Evolutionary conservation across 1,140 invertebrate species (phyloP).

Genomic region (Scaptodrosophila lebanonensis): DNA sequence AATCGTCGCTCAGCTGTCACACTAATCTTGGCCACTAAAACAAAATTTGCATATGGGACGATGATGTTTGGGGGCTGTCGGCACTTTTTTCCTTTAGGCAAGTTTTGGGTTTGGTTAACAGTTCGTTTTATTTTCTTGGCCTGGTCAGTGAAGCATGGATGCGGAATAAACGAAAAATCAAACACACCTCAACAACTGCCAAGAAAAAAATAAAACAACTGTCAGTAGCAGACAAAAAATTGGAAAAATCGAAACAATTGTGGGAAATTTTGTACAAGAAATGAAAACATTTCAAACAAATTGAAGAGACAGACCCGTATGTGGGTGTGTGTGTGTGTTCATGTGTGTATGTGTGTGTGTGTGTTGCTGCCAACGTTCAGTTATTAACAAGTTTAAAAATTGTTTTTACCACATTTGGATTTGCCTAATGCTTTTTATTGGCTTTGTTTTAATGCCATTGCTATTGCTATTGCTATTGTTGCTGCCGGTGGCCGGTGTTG

Average conservation of each 20-base stretch:
- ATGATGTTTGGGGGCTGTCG: constrained; percentile 13
- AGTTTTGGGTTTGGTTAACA: constrained; percentile 22
- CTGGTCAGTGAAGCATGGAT: constrained; percentile 68
- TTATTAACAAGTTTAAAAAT: constrained; percentile 73
- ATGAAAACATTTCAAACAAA: constrained; percentile 37
- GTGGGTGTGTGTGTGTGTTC: background rate
- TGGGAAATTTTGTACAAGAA: constrained; percentile 51
- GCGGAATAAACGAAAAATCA: constrained; percentile 38
- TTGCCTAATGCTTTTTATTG: constrained; percentile 73
- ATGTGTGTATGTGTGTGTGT: constrained; percentile 20
- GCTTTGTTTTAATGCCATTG: constrained; percentile 35
- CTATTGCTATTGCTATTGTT: constrained; percentile 33
- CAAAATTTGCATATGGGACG: constrained; percentile 61
- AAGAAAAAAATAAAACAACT: constrained; percentile 24
- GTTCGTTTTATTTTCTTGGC: constrained; percentile 23
- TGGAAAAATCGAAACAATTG: too few species aligned
- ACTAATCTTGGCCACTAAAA: constrained; percentile 51
- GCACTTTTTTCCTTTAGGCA: constrained; percentile 24
- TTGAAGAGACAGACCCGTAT: background rate
- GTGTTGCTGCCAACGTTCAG: constrained; percentile 26
- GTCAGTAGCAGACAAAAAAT: constrained; percentile 21
- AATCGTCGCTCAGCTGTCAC: constrained; percentile 74
- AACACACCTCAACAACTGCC: constrained; percentile 41
- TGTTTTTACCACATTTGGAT: constrained; percentile 71
- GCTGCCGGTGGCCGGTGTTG: constrained; percentile 17